Conservation (phyloP, 2,797 vertebrate species). For the Aeoliscus strigatus region DNA sequence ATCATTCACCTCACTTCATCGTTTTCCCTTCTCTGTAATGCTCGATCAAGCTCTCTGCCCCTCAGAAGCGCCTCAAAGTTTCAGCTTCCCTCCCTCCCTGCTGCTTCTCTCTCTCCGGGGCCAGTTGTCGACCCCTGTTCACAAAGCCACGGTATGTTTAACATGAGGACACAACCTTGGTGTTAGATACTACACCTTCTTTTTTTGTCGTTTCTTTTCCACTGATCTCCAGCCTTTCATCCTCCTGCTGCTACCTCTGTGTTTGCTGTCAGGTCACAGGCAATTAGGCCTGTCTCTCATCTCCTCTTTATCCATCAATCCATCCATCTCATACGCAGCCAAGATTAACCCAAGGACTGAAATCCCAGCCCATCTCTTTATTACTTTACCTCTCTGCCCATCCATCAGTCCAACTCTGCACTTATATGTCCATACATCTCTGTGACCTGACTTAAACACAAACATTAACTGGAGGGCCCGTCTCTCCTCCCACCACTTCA, state of each 20-base stretch:
- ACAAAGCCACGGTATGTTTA: conserved; percentile 32
- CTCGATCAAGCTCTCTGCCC: conserved; percentile 12
- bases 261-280: conserved; percentile 51
- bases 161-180: conserved; percentile 48
- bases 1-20: conserved; percentile 20
- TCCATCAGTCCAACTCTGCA: conserved; percentile 26
- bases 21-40: conserved; percentile 19
- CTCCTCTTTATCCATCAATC: conserved; percentile 29
- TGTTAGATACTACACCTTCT: conserved; percentile 29
- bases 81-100: neutral
- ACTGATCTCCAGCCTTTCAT: conserved; percentile 25
- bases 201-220: conserved; percentile 14
- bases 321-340: conserved; percentile 17
- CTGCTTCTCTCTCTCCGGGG: conserved; percentile 8
- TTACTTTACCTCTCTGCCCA: conserved; percentile 4
- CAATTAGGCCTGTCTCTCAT: conserved; percentile 44
- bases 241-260: conserved; percentile 26
- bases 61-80: conserved; percentile 10
- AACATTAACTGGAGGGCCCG: conserved; percentile 16
- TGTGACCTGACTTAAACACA: conserved; percentile 28
- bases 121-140: conserved; percentile 18
- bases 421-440: conserved; percentile 15
- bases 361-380: conserved; percentile 26
- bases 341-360: conserved; percentile 46
- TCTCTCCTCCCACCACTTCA: conserved; percentile 8